Evolutionary conservation across 2,888 invertebrate genomes (phyloP).

Genomic region (Pecten maximus): DNA sequence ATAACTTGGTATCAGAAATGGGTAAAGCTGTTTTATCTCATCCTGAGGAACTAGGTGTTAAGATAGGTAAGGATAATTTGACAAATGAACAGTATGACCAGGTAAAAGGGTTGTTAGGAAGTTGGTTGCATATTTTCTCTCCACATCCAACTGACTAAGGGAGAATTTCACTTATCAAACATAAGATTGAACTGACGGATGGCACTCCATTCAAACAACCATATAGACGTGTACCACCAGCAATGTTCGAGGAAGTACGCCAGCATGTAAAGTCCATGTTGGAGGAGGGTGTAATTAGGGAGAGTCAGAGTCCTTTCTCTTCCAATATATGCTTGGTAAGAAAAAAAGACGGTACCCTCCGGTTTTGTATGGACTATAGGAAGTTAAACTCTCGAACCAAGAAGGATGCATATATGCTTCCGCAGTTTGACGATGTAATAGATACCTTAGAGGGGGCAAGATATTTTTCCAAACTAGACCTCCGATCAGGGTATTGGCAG

Average conservation of each 20-base stretch:
- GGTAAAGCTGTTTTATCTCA: background rate
- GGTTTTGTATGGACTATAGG: conserved; percentile 44
- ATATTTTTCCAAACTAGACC: conserved; percentile 52
- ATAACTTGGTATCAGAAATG: no score
- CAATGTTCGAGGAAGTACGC: conserved; percentile 44
- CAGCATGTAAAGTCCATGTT: conserved; percentile 47
- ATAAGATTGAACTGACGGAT: conserved; percentile 40
- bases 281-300: conserved; percentile 39
- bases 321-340: conserved; percentile 39
- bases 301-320: conserved; percentile 40
- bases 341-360: conserved; percentile 40
- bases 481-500: conserved; percentile 52
- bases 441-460: conserved; percentile 46
- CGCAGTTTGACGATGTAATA: conserved; percentile 33
- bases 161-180: conserved; percentile 32
- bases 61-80: no score
- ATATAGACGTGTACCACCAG: conserved; percentile 42
- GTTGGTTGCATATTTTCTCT: no score
- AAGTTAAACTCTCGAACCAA: conserved; percentile 41
- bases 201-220: conserved; percentile 47
- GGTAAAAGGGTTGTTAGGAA: no score
- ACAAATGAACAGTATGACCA: no score
- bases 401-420: conserved; percentile 43
- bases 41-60: background rate
- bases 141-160: conserved; percentile 34